phyloP scores from a whole-genome alignment of 92 coral and sea anemone genomes.

The Paragorgia papillata region DNA sequence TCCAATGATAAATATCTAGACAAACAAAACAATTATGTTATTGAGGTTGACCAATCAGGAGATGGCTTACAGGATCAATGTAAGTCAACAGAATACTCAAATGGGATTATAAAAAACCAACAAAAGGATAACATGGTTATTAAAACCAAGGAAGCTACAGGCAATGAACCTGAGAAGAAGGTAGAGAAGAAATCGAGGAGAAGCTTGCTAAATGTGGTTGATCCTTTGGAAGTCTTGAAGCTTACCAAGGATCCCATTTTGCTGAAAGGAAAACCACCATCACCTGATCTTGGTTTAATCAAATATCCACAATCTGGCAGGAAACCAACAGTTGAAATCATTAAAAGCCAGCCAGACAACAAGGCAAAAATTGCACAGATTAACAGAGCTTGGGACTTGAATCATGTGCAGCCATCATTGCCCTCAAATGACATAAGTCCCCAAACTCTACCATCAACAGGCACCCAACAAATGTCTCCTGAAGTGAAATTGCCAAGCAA shows the following conservation, averaged over 20 bases:
- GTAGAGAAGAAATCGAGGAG: slow-evolving; percentile 4
- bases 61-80: slow-evolving; percentile 20
- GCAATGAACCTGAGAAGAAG: neutral
- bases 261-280: slow-evolving; percentile 8
- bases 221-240: slow-evolving; percentile 24
- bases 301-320: slow-evolving; percentile 12
- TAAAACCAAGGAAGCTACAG: slow-evolving; percentile 13
- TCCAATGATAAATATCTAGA: slow-evolving; percentile 18
- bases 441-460: slow-evolving; percentile 5
- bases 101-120: slow-evolving; percentile 37
- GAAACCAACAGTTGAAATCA: slow-evolving; percentile 18
- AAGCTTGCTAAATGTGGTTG: slow-evolving; percentile 19
- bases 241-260: slow-evolving; percentile 26
- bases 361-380: slow-evolving; percentile 26
- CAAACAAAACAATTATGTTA: slow-evolving; percentile 36
- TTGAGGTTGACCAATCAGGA: slow-evolving; percentile 18
- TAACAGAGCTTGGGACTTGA: slow-evolving; percentile 25
- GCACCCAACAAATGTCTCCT: neutral
- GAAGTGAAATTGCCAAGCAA: neutral
- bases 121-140: slow-evolving; percentile 16
- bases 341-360: slow-evolving; percentile 29
- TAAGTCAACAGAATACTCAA: slow-evolving; percentile 16
- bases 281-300: slow-evolving; percentile 13
- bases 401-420: neutral
- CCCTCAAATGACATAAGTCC: neutral